Percentiles rank a stretch among this genome's conserved stretches.
phyloP scores from a whole-genome alignment of 2,888 invertebrate genomes.

The Tortricodes alternella region DNA sequence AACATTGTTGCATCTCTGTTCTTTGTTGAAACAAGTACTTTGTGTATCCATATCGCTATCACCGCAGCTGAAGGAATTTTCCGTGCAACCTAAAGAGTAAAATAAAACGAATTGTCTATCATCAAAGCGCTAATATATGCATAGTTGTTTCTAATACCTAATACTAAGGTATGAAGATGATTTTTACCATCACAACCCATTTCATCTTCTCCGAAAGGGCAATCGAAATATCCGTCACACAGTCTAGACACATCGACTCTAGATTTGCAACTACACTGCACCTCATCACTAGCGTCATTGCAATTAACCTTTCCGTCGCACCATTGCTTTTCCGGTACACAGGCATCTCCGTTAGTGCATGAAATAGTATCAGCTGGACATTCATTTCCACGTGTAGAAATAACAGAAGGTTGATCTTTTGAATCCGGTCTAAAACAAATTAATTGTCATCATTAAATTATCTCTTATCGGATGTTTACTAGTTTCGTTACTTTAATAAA shows the following conservation, averaged over 20 bases:
- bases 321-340: conserved; percentile 82
- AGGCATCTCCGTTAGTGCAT: conserved; percentile 65
- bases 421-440: conserved; percentile 5
- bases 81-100: conserved; percentile 82
- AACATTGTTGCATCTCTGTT: conserved; percentile 88
- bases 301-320: conserved; percentile 90
- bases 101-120: background rate
- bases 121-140: no score
- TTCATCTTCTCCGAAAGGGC: conserved; percentile 92
- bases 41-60: conserved; percentile 79
- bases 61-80: conserved; percentile 86
- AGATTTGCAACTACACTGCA: conserved; percentile 87
- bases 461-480: background rate
- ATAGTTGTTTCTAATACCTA: no score
- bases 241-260: conserved; percentile 85
- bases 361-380: conserved; percentile 57
- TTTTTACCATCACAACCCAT: conserved; percentile 88
- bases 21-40: conserved; percentile 85
- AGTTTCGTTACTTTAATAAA: background rate
- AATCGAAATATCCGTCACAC: conserved; percentile 93
- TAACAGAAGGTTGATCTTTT: background rate
- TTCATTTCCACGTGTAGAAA: conserved; percentile 46
- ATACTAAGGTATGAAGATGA: background rate
- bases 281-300: conserved; percentile 90
- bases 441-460: no score